These are phyloP conservation scores for Otis tarda DNA, from an alignment of 2,113 vertebrate genomes.

Conservation along the genomic window DNA sequence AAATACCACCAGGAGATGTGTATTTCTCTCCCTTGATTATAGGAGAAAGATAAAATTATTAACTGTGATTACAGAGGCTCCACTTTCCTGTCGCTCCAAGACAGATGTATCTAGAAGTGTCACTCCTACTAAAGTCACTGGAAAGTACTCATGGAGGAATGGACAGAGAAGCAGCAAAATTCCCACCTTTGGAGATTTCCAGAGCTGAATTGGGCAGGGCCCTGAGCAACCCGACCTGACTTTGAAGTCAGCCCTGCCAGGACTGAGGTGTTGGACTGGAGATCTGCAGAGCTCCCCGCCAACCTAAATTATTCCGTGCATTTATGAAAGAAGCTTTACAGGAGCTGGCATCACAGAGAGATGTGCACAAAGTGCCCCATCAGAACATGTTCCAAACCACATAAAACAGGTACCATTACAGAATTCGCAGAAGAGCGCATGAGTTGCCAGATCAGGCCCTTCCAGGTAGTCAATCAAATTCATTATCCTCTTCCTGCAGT, in stretches of 20 bases:
- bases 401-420: not conserved
- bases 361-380: not conserved
- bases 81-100: not conserved
- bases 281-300: not conserved
- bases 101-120: not conserved
- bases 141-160: not conserved
- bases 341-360: not conserved
- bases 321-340: constrained; percentile 49
- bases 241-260: not conserved
- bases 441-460: not conserved
- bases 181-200: not conserved
- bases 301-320: constrained; percentile 11
- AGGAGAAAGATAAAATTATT: not conserved
- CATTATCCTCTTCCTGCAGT: not conserved
- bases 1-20: not conserved
- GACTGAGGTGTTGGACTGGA: not conserved
- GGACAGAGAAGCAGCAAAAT: not conserved
- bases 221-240: not conserved
- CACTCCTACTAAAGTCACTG: not conserved
- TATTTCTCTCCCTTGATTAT: not conserved
- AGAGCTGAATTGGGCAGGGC: not conserved
- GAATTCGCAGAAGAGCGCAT: not conserved
- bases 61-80: not conserved
- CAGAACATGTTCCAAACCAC: constrained; percentile 30
- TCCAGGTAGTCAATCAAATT: constrained; percentile 6